Evolutionary conservation across 92 coral and sea anemone species (phyloP).

Genomic region (Palythoa heliodiscus): DNA sequence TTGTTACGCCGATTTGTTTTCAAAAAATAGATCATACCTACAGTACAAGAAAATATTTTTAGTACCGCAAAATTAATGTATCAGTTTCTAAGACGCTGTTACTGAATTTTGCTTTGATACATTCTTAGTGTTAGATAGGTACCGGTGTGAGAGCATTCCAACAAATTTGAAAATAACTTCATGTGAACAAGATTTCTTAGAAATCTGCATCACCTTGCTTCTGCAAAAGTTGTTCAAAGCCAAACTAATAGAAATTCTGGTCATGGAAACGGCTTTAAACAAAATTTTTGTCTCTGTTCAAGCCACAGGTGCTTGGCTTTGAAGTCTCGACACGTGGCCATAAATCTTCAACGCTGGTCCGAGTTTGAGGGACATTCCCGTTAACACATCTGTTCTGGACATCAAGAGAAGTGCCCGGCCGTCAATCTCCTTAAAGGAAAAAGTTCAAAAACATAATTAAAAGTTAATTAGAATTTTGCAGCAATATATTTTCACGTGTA

Average conservation of each 20-base stretch:
- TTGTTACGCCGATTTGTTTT: too few relatives aligned
- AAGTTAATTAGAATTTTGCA: background rate
- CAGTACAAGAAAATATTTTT: too few relatives aligned
- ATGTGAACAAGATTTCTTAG: too few relatives aligned
- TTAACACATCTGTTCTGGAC: constrained; percentile 95
- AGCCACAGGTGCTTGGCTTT: constrained; percentile 52
- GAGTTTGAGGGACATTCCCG: constrained; percentile 91
- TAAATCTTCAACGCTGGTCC: constrained; percentile 98
- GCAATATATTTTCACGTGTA: background rate
- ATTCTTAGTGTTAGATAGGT: too few relatives aligned
- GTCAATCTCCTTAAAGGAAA: constrained; percentile 87
- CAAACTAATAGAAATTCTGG: background rate
- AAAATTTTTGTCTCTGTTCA: background rate
- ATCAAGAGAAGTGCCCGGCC: constrained; percentile 92
- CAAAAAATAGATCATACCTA: too few relatives aligned
- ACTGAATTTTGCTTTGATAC: too few relatives aligned
- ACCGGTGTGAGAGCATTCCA: too few relatives aligned
- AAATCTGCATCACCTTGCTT: background rate
- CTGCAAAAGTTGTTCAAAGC: background rate
- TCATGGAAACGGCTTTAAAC: background rate
- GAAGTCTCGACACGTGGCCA: constrained; percentile 90
- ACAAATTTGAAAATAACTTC: too few relatives aligned
- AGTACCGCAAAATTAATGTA: too few relatives aligned
- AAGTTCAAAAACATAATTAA: background rate
- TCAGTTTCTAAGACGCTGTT: too few relatives aligned